Evolutionary conservation across 2,113 vertebrate species (phyloP), one percentile per base, ranked within the genome.

Genomic region (Siniperca knerii): DNA sequence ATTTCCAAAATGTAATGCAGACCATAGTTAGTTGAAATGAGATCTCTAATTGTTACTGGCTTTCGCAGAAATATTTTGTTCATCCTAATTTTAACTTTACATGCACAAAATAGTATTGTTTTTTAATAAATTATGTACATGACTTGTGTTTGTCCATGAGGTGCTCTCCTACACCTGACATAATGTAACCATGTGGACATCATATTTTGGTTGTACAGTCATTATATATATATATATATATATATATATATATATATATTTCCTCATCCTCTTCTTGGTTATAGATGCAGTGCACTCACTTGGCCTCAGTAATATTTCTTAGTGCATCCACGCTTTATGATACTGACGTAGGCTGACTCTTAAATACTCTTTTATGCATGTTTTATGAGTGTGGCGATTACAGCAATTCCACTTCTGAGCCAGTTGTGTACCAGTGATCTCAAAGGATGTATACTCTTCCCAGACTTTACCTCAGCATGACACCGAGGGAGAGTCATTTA

Each of bases 381-480:
- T 92, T 95, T 94, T 90, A 92, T 92, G 91, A 92, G 91, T 74
- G 87, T 89, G 85, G 83, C 84, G 85, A 91, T 93, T 90, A 72
- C 90, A 87, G 85, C 91, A 81, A 84, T 93, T 94, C 90, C 90
- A 86, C 90, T 91, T 91, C 90, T 88, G 75, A 92, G 90, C 65
- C 81, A 65, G 81, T 87, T 85, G 61, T 79, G 76, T 87, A 82
- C 81, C 42, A 68, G 72, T 86, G 75, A 85, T 93, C 93, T 92
- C 85, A 84, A 78, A 84, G 75, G 83, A 93, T 55, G 81, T 58
- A 64, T 55, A 21, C 76, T 80, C 37, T 46, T 35, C 62, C 23
- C 55, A 70, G 64, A 81, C 75, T 88, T 85, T 75, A 86, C 75
- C 77, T 87, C 85, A 83, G 50, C 12, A 4, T 60, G 70, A 85